These are phyloP conservation scores for Eumacrocentrus americanus DNA, from an alignment of 2,888 invertebrate genomes.

Conservation along the genomic window DNA sequence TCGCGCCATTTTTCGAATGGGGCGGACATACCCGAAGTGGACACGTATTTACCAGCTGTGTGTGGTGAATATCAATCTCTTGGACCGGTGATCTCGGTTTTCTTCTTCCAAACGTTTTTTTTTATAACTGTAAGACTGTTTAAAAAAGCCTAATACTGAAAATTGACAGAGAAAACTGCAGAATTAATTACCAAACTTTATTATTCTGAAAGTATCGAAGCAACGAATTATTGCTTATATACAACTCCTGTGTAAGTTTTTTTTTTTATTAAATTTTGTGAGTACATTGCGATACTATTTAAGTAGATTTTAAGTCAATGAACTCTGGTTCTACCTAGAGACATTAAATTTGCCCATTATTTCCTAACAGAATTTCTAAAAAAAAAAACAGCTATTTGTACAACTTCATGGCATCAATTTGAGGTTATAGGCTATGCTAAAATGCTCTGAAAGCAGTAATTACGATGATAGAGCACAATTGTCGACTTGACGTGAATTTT, in stretches of 20 bases:
- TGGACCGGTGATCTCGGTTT: background rate
- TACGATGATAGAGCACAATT: slow-evolving; percentile 17
- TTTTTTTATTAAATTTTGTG: background rate
- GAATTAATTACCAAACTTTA: background rate
- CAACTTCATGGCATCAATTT: no score
- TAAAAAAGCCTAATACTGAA: background rate
- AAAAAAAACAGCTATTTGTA: background rate
- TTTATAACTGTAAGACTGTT: background rate
- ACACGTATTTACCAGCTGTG: no score
- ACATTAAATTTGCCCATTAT: no score
- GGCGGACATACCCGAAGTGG: no score
- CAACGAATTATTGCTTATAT: slow-evolving; percentile 1
- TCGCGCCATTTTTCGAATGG: no score
- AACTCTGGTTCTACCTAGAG: no score
- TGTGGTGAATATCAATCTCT: slow-evolving; percentile 10
- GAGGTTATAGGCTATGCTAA: background rate
- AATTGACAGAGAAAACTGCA: no score
- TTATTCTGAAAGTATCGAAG: background rate
- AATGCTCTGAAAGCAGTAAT: background rate
- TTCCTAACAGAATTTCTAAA: no score
- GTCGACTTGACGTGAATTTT: background rate
- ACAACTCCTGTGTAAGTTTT: background rate
- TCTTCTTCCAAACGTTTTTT: background rate
- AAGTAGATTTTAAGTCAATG: no score
- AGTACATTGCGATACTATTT: background rate